Evolutionary conservation across 2,888 invertebrate species (phyloP), one percentile per base, ranked within the genome.

Genomic region (Mesoligia furuncula): DNA sequence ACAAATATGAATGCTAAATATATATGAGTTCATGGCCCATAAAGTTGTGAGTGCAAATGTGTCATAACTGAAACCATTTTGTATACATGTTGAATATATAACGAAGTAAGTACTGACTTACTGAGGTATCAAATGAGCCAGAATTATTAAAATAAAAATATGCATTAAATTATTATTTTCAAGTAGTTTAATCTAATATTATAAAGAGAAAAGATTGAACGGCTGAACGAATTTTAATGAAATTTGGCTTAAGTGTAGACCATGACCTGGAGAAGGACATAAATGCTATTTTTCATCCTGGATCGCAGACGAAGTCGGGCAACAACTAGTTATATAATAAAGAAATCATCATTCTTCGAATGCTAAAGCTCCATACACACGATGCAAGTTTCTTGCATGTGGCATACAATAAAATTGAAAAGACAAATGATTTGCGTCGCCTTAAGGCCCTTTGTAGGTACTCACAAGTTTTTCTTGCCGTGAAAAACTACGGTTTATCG

Each of bases 1-100:
- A 76, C 27, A 82, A 64, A 76, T 64, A 48, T 76, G 27, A 68
- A 76, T 36, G 62, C 45, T 57, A 54, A 75, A 81, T 81, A 68
- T 81, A 39, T 48, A 81, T 36, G 8, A 24, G 2, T 81, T 75
- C 31, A 67, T 75, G 27, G 62, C 27, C 45, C 42, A 75, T 80
- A 42, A 79, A 75, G 31, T 57, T 39, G n/a, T 48, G 27, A 64
- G 75, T 64, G 76, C 48, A 68, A 80, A 80, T 39, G 45, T 61
- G 75, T 67, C 45, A 45, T 66, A 81, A 74, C 57, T 73, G 13
- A 27, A 65, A 73, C 36, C 27, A 74, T 74, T 74, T 61, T 45
- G 45, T 45, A 54, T 66, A 61, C 45, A 81, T 75, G 42, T 66
- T 42, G 24, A 74, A 24, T 54, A 36, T 31, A 66, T 59, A 78